These are phyloP conservation scores for Trachops cirrhosus DNA, from an alignment of 2,797 vertebrate species.

Conservation along the genomic window DNA sequence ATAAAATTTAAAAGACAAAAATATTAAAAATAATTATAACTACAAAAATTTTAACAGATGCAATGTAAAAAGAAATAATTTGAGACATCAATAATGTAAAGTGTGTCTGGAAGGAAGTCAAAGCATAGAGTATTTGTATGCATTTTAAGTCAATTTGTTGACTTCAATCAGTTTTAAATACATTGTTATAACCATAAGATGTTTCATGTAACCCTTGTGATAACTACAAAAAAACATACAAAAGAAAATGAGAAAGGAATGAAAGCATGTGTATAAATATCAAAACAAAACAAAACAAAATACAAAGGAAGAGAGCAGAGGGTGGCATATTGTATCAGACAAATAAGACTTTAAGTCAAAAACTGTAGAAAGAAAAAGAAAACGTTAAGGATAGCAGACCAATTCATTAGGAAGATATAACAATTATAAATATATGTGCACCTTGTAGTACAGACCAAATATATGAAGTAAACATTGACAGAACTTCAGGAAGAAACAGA, in stretches of 20 bases:
- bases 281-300: background rate
- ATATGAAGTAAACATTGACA: background rate
- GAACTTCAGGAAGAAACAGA: background rate
- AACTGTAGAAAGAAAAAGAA: background rate
- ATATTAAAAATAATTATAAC: background rate
- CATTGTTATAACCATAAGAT: background rate
- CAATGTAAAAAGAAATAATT: background rate
- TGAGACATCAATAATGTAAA: background rate
- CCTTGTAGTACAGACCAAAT: background rate
- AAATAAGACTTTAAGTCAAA: background rate
- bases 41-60: background rate
- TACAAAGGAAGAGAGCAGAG: background rate
- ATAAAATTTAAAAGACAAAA: background rate
- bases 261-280: background rate
- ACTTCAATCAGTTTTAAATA: background rate
- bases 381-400: background rate
- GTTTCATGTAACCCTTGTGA: background rate
- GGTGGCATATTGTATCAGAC: background rate
- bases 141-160: background rate
- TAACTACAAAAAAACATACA: background rate
- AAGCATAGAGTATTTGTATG: background rate
- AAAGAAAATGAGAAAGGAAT: background rate
- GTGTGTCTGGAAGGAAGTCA: background rate
- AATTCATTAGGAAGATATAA: background rate
- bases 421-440: background rate